Evolutionary conservation across 1,140 invertebrate genomes (phyloP).

Genomic region (Neelides sp.): DNA sequence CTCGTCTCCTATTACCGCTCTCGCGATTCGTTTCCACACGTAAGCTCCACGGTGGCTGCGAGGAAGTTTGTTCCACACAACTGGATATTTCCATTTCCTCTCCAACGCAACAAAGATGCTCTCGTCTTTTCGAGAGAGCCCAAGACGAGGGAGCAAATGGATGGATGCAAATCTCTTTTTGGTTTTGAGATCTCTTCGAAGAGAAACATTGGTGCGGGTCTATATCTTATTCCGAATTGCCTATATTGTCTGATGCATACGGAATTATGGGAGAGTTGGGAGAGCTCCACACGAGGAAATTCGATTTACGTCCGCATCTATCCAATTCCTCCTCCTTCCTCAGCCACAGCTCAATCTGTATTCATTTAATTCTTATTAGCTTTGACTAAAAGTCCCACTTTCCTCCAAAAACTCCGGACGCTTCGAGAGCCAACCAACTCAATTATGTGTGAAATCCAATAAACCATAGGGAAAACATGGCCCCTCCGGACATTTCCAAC

Average conservation of each 20-base stretch:
- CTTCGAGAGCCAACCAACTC: too few species aligned
- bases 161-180: slow-evolving; percentile 12
- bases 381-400: too few species aligned
- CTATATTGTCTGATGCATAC: slow-evolving; percentile 19
- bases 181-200: slow-evolving; percentile 4
- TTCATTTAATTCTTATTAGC: too few species aligned
- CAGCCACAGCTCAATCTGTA: too few species aligned
- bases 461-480: too few species aligned
- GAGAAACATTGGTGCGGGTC: slow-evolving; percentile 2
- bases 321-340: slow-evolving; percentile 1
- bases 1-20: too few species aligned
- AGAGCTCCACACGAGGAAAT: slow-evolving; percentile 7
- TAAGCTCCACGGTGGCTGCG: too few species aligned
- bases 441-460: too few species aligned
- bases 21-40: too few species aligned
- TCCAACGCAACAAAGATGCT: background rate
- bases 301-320: slow-evolving; percentile 10
- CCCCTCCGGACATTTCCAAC: too few species aligned
- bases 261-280: slow-evolving; percentile 10
- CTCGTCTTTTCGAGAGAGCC: background rate
- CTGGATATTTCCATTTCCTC: slow-evolving; percentile 11
- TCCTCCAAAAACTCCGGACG: too few species aligned
- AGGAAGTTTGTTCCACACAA: slow-evolving; percentile 13
- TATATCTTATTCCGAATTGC: slow-evolving; percentile 21
- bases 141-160: background rate